Conservation (phyloP, 2,113 vertebrate genomes). For the Python bivittatus region DNA sequence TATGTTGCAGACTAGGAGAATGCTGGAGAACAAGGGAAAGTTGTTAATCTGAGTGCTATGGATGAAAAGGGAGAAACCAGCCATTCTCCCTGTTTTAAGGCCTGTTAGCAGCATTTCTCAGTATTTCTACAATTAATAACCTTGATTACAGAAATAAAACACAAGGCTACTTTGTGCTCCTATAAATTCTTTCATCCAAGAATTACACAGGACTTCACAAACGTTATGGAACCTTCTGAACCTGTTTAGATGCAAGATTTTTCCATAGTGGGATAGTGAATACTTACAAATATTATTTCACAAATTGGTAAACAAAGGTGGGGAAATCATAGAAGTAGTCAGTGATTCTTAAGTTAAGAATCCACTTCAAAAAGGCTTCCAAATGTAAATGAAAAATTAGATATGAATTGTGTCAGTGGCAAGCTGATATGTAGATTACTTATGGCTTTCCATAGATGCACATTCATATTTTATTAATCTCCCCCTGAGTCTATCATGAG, state of each 20-base stretch:
- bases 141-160: conserved; percentile 49
- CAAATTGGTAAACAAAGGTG: conserved; percentile 8
- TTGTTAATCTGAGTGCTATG: conserved; percentile 62
- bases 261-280: conserved; percentile 21
- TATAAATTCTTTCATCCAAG: conserved; percentile 20
- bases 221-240: conserved; percentile 32
- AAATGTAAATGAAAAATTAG: neutral
- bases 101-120: conserved; percentile 42
- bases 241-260: neutral
- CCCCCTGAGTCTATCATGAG: neutral
- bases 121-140: conserved; percentile 31
- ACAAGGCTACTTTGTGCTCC: conserved; percentile 52
- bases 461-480: neutral
- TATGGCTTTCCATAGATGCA: neutral
- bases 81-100: conserved; percentile 42
- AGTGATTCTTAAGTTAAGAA: neutral
- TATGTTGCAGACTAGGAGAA: conserved; percentile 51
- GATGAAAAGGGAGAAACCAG: conserved; percentile 38
- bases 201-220: conserved; percentile 28
- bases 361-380: neutral
- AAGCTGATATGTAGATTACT: conserved; percentile 12
- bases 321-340: neutral
- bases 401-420: conserved; percentile 1
- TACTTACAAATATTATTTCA: conserved; percentile 39
- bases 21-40: conserved; percentile 50